phyloP scores from a whole-genome alignment of 2,113 vertebrate species.

The Myrmecobius fasciatus region DNA sequence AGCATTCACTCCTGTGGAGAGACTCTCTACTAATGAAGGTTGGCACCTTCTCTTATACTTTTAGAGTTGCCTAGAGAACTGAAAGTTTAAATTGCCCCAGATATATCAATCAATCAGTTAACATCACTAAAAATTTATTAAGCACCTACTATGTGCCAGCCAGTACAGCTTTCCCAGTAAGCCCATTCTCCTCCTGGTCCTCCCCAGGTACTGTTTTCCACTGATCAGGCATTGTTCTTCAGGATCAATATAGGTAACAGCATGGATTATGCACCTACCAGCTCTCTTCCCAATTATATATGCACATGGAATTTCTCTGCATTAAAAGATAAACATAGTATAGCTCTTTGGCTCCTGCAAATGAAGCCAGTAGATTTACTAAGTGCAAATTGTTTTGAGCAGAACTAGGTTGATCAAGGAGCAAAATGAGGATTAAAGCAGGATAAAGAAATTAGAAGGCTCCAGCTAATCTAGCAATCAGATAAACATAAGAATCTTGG shows the following conservation, averaged over 20 bases:
- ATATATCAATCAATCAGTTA: not conserved
- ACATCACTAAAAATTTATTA: not conserved
- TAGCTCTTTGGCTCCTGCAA: not conserved
- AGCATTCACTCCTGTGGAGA: not conserved
- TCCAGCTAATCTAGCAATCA: constrained; percentile 68
- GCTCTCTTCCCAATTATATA: not conserved
- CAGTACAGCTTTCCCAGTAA: too few relatives aligned
- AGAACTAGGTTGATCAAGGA: constrained; percentile 57
- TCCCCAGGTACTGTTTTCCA: constrained; percentile 5
- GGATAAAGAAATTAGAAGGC: constrained; percentile 31
- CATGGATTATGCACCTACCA: not conserved
- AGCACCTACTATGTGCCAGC: not conserved
- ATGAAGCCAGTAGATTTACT: constrained; percentile 15
- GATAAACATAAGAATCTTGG: constrained; percentile 38
- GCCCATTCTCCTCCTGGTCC: not conserved
- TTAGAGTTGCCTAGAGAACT: not conserved
- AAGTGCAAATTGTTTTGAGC: constrained; percentile 28
- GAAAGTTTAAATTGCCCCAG: not conserved
- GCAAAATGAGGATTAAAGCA: constrained; percentile 72
- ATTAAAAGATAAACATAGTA: not conserved
- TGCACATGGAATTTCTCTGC: not conserved
- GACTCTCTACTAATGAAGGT: not conserved
- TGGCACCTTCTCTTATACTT: not conserved
- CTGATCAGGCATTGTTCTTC: not conserved
- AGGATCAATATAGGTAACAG: not conserved